Evolutionary conservation across 30 jellyfish, hydroid and myxozoan species (phyloP), one percentile per base, ranked within the genome.

Genomic region (Aurelia sp.): DNA sequence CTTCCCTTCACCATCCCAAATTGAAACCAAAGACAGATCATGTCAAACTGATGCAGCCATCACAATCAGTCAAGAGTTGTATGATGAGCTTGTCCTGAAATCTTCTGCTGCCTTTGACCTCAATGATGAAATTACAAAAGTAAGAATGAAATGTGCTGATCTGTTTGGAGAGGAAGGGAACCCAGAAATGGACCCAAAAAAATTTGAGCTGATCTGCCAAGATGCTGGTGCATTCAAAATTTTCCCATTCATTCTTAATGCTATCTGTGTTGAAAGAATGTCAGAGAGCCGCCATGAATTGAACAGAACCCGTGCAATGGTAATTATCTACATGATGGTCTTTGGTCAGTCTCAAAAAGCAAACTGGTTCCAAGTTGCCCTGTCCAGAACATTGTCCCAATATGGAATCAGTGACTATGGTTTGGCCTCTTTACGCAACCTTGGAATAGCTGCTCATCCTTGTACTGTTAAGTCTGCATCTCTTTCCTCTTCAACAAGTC

Each of bases 101-200:
- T 33, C 86, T 0, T 52, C 86, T 12, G 30, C 70, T 57, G 74
- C 86, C 18, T 75, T 75, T 57, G 47, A 75, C 67, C 74, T 75
- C 3, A 5, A 75, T 13, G 71, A 53, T 11, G 74, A 75, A 57
- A 53, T 75, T 15, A 53, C 44, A 17, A 75, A 55, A 75, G 86
- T 75, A 6, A 8, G 71, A 57, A 48, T 20, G 58, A 75, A 58
- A 75, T 75, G 86, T 75, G 15, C 71, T 48, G 74, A 57, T 17
- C 86, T 75, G 21, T 75, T 47, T 75, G 86, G 74, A 75, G 86
- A 75, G 24, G 86, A 75, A 30, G 86, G 86, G 38, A 75, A 30
- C 58, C 86, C 86, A 27, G 86, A 75, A 75, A 75, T 75, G 86
- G 86, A 75, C 67, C 86, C 86, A 33, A 48, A 51, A 15, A 75